These are phyloP conservation scores for Glossosoma conforme DNA, from an alignment of 1,140 invertebrate species.

Conservation along the genomic window DNA sequence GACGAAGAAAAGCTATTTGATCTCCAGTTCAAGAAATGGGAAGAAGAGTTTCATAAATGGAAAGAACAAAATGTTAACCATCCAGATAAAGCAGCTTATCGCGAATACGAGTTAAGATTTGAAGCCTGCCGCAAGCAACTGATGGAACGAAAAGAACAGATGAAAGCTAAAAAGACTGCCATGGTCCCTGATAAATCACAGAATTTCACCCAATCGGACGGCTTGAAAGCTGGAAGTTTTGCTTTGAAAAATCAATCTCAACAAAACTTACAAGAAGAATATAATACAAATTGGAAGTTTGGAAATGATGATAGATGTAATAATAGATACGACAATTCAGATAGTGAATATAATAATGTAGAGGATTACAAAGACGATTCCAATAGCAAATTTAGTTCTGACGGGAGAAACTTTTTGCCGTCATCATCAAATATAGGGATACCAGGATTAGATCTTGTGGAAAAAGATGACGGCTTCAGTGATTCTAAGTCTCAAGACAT, in stretches of 20 bases:
- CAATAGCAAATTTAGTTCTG: not conserved
- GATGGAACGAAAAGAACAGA: slow-evolving; percentile 70
- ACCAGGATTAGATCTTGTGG: slow-evolving; percentile 61
- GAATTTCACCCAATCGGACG: too few species aligned
- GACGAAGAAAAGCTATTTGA: slow-evolving; percentile 76
- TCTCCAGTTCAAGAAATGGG: slow-evolving; percentile 77
- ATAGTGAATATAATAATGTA: not conserved
- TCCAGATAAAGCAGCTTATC: slow-evolving; percentile 77
- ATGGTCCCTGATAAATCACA: slow-evolving; percentile 10
- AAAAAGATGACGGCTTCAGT: slow-evolving; percentile 28
- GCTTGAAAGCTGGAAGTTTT: too few species aligned
- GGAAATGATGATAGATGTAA: not conserved
- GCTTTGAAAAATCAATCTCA: too few species aligned
- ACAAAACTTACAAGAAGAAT: too few species aligned
- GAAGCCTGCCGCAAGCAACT: slow-evolving; percentile 71
- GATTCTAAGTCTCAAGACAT: slow-evolving; percentile 33
- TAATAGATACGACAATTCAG: slow-evolving; percentile 1
- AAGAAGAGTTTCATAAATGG: slow-evolving; percentile 80
- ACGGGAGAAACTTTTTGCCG: not conserved
- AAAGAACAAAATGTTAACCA: slow-evolving; percentile 78
- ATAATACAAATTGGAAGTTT: too few species aligned
- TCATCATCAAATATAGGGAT: slow-evolving; percentile 41
- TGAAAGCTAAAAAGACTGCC: slow-evolving; percentile 56
- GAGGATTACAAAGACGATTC: slow-evolving; percentile 1
- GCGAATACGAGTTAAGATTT: slow-evolving; percentile 78